Conservation (phyloP, 2,888 invertebrate genomes). For the Pseudeuparius sepicola region DNA sequence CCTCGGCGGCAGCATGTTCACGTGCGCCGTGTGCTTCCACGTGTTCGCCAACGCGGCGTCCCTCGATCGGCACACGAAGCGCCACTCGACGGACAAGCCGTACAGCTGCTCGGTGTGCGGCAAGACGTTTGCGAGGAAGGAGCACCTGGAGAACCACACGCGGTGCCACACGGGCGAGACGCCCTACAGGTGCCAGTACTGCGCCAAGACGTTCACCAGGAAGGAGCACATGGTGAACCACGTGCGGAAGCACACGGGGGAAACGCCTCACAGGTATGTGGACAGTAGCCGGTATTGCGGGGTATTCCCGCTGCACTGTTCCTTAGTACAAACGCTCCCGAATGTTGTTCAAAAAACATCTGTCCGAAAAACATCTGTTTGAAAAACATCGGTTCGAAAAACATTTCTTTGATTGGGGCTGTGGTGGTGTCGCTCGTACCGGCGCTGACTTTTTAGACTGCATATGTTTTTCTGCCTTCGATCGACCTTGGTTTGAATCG, state of each 20-base stretch:
- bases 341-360: too few species aligned
- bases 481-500: too few species aligned
- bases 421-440: too few species aligned
- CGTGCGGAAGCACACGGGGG: slow-evolving; percentile 65
- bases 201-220: slow-evolving; percentile 65
- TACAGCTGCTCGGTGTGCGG: slow-evolving; percentile 79
- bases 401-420: too few species aligned
- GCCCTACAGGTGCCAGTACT: slow-evolving; percentile 64
- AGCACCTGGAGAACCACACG: slow-evolving; percentile 48
- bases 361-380: too few species aligned
- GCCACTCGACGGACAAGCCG: slow-evolving; percentile 74
- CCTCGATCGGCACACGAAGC: slow-evolving; percentile 67
- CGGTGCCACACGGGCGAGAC: slow-evolving; percentile 76
- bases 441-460: too few species aligned
- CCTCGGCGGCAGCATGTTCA: slow-evolving; percentile 67
- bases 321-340: too few species aligned
- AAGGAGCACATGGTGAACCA: slow-evolving; percentile 74
- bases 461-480: too few species aligned
- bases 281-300: too few species aligned
- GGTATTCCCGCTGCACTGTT: too few species aligned
- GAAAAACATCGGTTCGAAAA: too few species aligned
- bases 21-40: slow-evolving; percentile 62
- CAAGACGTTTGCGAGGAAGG: slow-evolving; percentile 78
- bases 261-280: slow-evolving; percentile 66
- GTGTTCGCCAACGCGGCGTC: slow-evolving; percentile 63